phyloP scores from a whole-genome alignment of 2,797 vertebrate genomes.

The Sphenopsis melanotis region DNA sequence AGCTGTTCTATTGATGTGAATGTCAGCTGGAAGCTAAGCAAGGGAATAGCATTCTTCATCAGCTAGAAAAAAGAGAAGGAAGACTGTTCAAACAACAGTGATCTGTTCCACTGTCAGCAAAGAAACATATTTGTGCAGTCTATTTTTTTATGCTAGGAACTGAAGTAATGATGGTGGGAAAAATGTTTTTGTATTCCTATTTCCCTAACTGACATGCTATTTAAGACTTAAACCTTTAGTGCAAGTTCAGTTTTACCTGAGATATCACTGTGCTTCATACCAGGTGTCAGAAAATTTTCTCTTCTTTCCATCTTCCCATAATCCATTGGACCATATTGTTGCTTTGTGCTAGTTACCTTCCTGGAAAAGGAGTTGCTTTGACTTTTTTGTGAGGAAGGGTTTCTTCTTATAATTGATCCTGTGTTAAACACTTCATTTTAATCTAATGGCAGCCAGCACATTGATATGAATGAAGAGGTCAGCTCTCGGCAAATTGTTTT shows the following conservation, averaged over 20 bases:
- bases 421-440: neutral
- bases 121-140: neutral
- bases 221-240: neutral
- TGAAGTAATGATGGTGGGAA: neutral
- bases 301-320: neutral
- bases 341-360: neutral
- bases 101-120: neutral
- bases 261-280: neutral
- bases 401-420: neutral
- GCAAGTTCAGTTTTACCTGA: neutral
- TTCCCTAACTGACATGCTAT: neutral
- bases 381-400: neutral
- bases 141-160: neutral
- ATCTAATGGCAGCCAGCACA: neutral
- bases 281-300: neutral
- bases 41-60: conserved; percentile 17
- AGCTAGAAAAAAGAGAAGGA: neutral
- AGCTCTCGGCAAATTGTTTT: neutral
- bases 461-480: neutral
- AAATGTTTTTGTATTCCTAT: neutral
- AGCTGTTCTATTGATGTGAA: conserved; percentile 6
- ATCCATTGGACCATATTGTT: neutral
- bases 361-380: neutral
- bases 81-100: neutral
- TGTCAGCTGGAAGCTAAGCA: conserved; percentile 34